Evolutionary conservation across 2,797 vertebrate species (phyloP).

Genomic region (Champsocephalus gunnari): DNA sequence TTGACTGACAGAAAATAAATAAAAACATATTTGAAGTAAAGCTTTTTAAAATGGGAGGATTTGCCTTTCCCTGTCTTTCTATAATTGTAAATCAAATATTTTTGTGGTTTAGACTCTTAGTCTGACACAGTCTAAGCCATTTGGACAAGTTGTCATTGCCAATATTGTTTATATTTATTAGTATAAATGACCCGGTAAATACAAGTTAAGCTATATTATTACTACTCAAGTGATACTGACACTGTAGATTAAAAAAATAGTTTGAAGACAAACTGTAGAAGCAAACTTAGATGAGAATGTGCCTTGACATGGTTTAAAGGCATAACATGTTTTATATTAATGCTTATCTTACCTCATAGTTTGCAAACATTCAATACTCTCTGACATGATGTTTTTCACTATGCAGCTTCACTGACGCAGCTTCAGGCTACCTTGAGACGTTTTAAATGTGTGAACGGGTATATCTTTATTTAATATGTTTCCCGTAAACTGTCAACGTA

Average conservation of each 20-base stretch:
- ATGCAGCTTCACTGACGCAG: neutral
- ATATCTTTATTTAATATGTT: neutral
- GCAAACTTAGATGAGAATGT: neutral
- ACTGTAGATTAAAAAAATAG: neutral
- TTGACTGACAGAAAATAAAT: slow-evolving; percentile 8
- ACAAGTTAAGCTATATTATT: neutral
- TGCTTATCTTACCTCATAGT: neutral
- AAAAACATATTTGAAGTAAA: neutral
- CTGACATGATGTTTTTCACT: neutral
- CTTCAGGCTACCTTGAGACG: neutral
- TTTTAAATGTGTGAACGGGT: neutral
- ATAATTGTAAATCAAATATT: neutral
- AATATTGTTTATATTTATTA: neutral
- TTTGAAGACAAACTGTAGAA: neutral
- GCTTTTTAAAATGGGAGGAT: neutral
- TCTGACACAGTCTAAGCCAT: neutral
- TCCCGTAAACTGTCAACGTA: neutral
- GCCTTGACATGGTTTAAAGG: neutral
- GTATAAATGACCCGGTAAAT: neutral
- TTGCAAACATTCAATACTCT: neutral
- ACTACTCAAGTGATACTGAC: neutral
- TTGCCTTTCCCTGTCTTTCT: neutral
- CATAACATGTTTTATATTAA: neutral
- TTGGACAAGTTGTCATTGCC: neutral
- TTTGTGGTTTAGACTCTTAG: neutral